phyloP scores from a whole-genome alignment of 2,888 invertebrate genomes.

The Drosophila anceps region DNA sequence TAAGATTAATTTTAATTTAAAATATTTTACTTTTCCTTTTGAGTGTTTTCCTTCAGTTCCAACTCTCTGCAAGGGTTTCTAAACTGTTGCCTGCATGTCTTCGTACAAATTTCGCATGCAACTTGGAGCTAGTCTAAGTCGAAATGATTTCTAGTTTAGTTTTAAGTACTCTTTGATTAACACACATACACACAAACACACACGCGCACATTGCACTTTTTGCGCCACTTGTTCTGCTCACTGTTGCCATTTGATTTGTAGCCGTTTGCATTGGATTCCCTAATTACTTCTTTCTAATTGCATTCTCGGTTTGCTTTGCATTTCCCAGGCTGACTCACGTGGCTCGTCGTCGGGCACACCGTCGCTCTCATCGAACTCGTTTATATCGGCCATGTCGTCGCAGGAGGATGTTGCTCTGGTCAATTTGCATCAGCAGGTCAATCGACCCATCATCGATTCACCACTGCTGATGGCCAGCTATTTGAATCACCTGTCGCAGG shows the following conservation, averaged over 20 bases:
- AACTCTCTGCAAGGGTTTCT: constrained; percentile 7
- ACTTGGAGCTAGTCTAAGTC: constrained; percentile 54
- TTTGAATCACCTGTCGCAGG: constrained; percentile 95
- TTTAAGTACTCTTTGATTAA: constrained; percentile 38
- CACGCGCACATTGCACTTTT: constrained; percentile 16
- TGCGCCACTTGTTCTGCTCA: constrained; percentile 47
- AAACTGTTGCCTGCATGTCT: constrained; percentile 22
- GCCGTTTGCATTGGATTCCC: neutral
- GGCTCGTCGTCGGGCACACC: constrained; percentile 91
- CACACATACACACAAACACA: neutral
- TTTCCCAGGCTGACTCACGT: constrained; percentile 84
- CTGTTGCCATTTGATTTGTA: constrained; percentile 42
- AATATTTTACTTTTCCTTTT: neutral
- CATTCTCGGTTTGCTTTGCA: constrained; percentile 30
- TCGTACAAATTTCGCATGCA: constrained; percentile 31
- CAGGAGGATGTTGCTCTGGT: constrained; percentile 96
- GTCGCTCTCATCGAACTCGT: constrained; percentile 93
- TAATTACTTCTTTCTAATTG: neutral
- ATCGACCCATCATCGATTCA: constrained; percentile 95
- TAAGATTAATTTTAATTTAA: neutral
- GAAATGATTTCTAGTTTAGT: constrained; percentile 45
- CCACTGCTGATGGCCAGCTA: constrained; percentile 98
- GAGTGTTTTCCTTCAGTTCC: neutral
- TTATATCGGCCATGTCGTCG: constrained; percentile 95
- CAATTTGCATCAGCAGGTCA: constrained; percentile 97